Base-by-base conservation (phyloP, 2,113 vertebrate species). In the Terrapene triunguis region DNA sequence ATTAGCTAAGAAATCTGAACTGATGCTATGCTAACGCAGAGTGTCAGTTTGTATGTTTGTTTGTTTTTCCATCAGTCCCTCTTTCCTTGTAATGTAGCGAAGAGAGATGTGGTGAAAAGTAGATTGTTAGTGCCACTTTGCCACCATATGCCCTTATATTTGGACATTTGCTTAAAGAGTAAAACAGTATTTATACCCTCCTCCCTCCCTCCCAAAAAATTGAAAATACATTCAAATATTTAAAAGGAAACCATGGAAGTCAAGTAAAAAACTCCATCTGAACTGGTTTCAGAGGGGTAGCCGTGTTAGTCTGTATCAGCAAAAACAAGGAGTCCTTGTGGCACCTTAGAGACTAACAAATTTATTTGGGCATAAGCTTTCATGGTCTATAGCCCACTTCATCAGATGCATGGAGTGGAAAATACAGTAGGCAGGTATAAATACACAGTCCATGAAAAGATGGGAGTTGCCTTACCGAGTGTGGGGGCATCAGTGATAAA, bases 41-140 rank as follows among this genome's bases (percentile, higher is more conserved):
- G 9, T 48, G 54, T 89, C 87, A 84, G 81, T 94, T 89, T 93
- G 69, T 86, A 85, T 11, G 19, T 16, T 89, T 53, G 25, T 84
- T 91, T 50, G 53, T 89, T 57, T 82, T 38, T 89, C 65, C 48
- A 95, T 90, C 82, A 93, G 87, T 78, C 86, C 88, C 91, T 91
- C 92, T 95, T 95, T 97, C 93, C 84, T 84, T 97, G 89, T 92
- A 97, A 96, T 79, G 72, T 92, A 96, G 80, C 93, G 90, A 91
- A 95, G 97, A 92, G 97, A 95, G 94, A 95, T 92, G 42, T 96
- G 76, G 94, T 96, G 97, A 98, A 96, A 97, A 98, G 93, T 96
- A 98, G 97, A 97, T 97, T 97, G 96, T 97, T 97, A 97, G 95
- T 98, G 97, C 96, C 95, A 98, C 97, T 98, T 97, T 97, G 89